Evolutionary conservation across 2,113 vertebrate genomes (phyloP).

Genomic region (Xyliphius kryptos): DNA sequence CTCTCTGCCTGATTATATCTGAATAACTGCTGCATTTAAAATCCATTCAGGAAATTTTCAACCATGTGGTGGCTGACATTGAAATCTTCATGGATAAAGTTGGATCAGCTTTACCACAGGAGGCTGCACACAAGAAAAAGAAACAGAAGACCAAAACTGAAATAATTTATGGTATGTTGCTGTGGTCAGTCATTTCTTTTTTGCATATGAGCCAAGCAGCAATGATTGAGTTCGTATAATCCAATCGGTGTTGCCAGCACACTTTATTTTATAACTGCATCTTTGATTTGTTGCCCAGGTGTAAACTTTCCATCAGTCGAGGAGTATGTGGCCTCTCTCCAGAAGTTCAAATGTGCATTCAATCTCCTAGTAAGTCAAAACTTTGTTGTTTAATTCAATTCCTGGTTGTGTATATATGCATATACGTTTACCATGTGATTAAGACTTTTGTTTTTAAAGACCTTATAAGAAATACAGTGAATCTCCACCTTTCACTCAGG

Average conservation of each 20-base stretch:
- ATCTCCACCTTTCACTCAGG: no score
- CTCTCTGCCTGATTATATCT: neutral
- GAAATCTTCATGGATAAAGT: constrained; percentile 67
- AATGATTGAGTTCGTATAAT: no score
- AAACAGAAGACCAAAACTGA: constrained; percentile 52
- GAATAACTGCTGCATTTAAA: neutral
- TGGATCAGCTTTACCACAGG: neutral
- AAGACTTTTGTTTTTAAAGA: no score
- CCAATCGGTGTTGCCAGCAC: neutral
- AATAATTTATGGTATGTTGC: constrained; percentile 11
- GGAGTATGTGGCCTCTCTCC: constrained; percentile 61
- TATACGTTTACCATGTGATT: no score
- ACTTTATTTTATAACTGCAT: neutral
- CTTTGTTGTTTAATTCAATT: neutral
- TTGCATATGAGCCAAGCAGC: neutral
- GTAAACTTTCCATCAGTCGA: constrained; percentile 42
- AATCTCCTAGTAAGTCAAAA: constrained; percentile 74
- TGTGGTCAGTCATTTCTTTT: neutral
- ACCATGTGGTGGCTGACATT: constrained; percentile 70
- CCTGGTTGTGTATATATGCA: no score
- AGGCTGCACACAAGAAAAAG: constrained; percentile 34
- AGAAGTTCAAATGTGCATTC: constrained; percentile 82
- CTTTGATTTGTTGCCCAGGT: constrained; percentile 22
- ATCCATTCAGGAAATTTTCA: constrained; percentile 72
- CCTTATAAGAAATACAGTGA: no score